Base-by-base conservation (phyloP, 1,140 invertebrate genomes). In the Bombus soroeensis region DNA sequence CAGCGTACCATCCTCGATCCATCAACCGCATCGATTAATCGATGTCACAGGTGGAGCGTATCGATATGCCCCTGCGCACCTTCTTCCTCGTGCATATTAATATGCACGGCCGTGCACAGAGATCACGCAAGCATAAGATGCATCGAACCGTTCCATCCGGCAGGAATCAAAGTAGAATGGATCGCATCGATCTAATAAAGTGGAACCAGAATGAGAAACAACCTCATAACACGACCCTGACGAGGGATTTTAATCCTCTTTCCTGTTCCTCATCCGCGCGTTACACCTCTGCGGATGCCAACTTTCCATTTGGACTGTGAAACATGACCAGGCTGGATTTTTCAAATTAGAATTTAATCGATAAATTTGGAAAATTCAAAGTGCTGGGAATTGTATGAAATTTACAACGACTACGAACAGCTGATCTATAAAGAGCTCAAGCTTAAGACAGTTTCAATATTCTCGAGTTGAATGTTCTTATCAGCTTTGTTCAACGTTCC, bases 1-100 rank as follows among this genome's bases (percentile, higher is more conserved):
- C 37, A 47, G 57, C 37, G 39, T 57, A 86, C 25, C 79, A 41
- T 41, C 53, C 70, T 32, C 78, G 62, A 88, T 88, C 87, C 47
- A 70, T 83, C 84, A 79, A 41, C 22, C 47, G 37, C 59, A 39
- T 89, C 85, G 88, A 89, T 89, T 83, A 89, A 89, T 83, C 71
- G 84, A 74, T 62, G 87, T 43, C 73, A 34, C 53, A 64, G 57
- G 62, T 66, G 83, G 32, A 62, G 47, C 53, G 76, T 76, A 81
- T 72, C 70, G 88, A 41, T 57, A 28, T 28, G 37, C 53, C n/a
- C 34, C 41, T 25, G 66, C 37, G 15, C 47, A 41, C 39, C 70
- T 83, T 83, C 75, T n/a, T 77, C 79, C 64, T 80, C 47, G 6
- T 37, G 25, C 72, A 71, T 62, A 79, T 82, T 62, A 43, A 74